These are phyloP conservation scores for Incurvaria masculella DNA, from an alignment of 2,888 invertebrate species.

Conservation along the genomic window DNA sequence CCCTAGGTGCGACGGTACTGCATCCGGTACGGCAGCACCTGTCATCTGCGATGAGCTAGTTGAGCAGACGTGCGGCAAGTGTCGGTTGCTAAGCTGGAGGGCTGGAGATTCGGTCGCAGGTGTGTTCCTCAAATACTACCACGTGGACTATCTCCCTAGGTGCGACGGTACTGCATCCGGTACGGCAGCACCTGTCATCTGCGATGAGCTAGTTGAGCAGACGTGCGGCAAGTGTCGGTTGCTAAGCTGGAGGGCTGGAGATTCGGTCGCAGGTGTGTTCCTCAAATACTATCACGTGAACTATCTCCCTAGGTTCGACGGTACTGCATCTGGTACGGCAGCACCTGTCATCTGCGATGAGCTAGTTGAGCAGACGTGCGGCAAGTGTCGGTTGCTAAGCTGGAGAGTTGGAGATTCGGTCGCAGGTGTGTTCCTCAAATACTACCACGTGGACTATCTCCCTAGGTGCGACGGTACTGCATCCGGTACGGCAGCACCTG, in stretches of 20 bases:
- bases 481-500: no score
- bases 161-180: no score
- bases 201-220: constrained; percentile 82
- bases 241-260: constrained; percentile 84
- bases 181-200: no score
- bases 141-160: constrained; percentile 83
- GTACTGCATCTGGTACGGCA: no score
- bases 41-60: constrained; percentile 88
- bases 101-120: constrained; percentile 83
- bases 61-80: constrained; percentile 80
- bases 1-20: constrained; percentile 70
- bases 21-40: no score
- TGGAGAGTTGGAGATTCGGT: no score
- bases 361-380: no score
- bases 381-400: no score
- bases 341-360: no score
- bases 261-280: constrained; percentile 80
- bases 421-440: no score
- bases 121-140: constrained; percentile 85
- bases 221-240: constrained; percentile 83
- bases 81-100: constrained; percentile 78
- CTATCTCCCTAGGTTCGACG: constrained; percentile 74
- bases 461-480: no score
- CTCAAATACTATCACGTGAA: constrained; percentile 88
- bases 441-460: no score